Base-by-base conservation (phyloP, 2,888 invertebrate genomes). In the Aromia moschata region DNA sequence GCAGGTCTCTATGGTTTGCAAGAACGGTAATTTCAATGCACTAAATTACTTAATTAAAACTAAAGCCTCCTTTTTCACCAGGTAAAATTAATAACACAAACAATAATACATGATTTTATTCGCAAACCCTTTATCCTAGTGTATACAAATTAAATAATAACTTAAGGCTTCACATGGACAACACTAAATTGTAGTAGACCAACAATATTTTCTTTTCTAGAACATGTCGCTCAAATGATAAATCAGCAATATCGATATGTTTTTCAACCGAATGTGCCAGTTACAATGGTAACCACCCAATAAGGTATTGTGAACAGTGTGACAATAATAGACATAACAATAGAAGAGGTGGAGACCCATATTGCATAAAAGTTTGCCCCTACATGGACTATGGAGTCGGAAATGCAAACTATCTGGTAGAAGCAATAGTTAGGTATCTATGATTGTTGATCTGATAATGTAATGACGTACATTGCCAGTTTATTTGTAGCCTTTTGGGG, bases 201-300 rank as follows among this genome's bases (percentile, higher is more conserved):
- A n/a, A n/a, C n/a, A n/a, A n/a, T 37, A 40, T 40, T 45, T 38
- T 25, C 36, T 57, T 64, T 80, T 82, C 17, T 78, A 95, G 92
- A 98, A 96, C 77, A n/a, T 98, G 98, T 77, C 89, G 94, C 44
- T 92, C 96, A 0, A 85, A 87, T 0, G 94, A 96, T 71, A 97
- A 96, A 80, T 89, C 93, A 1, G 97, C 98, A 0, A 90, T 95
- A 62, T 94, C 95, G 7, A 96, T 98, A 45, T 99, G 99, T 78
- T 98, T 98, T 80, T 94, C 96, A 0, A 92, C 91, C 43, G 98
- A 98, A 79, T 99, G 99, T 79, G 96, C 96, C 36, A 94, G 94
- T 76, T 94, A 94, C 77, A 98, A 98, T 79, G 93, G 95, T 20
- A 96, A 96, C 79, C 93, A 95, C 77, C 99, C 99, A 1, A 96